These are phyloP conservation scores for Zaprionus obscuricornis DNA, from an alignment of 2,888 invertebrate genomes.

Conservation along the genomic window DNA sequence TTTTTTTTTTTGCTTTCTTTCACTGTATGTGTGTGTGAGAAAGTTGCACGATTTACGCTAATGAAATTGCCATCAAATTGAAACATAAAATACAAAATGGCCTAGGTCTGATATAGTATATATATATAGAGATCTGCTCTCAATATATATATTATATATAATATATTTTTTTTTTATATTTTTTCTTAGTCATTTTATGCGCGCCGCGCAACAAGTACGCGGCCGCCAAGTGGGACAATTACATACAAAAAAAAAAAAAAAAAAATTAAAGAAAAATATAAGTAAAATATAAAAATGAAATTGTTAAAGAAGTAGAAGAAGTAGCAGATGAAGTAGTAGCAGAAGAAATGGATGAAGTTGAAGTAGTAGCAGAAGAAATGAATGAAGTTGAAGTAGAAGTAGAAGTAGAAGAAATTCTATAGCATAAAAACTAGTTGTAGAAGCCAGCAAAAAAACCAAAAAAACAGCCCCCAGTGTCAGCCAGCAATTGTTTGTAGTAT, in stretches of 20 bases:
- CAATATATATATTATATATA: not conserved
- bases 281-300: conserved; percentile 1
- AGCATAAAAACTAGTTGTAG: no score
- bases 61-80: conserved; percentile 40
- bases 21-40: not conserved
- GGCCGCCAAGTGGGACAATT: not conserved
- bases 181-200: conserved; percentile 27
- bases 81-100: conserved; percentile 31
- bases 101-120: not conserved
- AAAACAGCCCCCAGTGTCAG: not conserved
- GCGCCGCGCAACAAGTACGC: conserved; percentile 50
- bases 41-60: conserved; percentile 28
- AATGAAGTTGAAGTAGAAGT: no score
- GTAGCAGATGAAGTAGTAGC: no score
- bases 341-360: no score
- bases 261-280: conserved; percentile 8
- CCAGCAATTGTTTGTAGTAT: conserved; percentile 19
- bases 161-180: no score
- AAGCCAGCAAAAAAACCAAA: conserved; percentile 17
- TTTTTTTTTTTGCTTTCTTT: no score
- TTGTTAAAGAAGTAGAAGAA: no score
- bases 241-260: not conserved
- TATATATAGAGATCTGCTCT: no score
- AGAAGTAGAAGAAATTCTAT: no score
- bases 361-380: no score